Base-by-base conservation (phyloP, 2,797 vertebrate genomes). In the Anguilla megastoma region DNA sequence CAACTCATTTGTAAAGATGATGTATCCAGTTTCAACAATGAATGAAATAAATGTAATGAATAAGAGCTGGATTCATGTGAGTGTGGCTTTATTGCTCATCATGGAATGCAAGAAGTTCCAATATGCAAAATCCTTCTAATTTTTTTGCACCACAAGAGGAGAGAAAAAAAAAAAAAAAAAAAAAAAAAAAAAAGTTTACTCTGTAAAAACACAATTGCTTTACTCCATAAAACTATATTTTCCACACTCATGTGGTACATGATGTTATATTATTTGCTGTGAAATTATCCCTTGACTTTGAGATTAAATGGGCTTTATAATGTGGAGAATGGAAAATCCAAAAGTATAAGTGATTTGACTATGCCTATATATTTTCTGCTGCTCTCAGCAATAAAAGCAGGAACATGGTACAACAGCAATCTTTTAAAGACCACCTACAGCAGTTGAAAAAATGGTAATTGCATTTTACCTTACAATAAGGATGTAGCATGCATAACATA, bases 311-410 rank as follows among this genome's bases (percentile, higher is more conserved):
- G 50, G 30, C 84, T 54, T 87, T 66, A 79, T 79, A 48, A 86
- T 79, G 86, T 52, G 83, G 86, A 54, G 63, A 10, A 58, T 36
- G 27, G 10, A 41, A 27, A 54, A 48, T 79, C 45, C 54, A 85
- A 87, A 63, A 45, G 10, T 45, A 88, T 50, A 66, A 63, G 76
- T 87, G 89, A 86, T 90, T 87, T 88, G 10, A 88, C 84, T 86
- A 86, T 86, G 86, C 56, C 58, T 24, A 63, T 86, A 87, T 79
- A 86, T 50, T 86, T 88, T 86, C 87, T 89, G 66, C 85, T 60
- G 9, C 14, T 83, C 54, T 84, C n/a, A 79, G 12, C 5, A 84
- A 48, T 33, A 58, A 86, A 84, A 24, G 16, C 6, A 30, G 56
- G 36, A 52, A 85, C 33, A 48, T 76, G 87, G 86, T 50, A 85